phyloP scores from a whole-genome alignment of 2,113 vertebrate species.

The Nothobranchius kuhntae region DNA sequence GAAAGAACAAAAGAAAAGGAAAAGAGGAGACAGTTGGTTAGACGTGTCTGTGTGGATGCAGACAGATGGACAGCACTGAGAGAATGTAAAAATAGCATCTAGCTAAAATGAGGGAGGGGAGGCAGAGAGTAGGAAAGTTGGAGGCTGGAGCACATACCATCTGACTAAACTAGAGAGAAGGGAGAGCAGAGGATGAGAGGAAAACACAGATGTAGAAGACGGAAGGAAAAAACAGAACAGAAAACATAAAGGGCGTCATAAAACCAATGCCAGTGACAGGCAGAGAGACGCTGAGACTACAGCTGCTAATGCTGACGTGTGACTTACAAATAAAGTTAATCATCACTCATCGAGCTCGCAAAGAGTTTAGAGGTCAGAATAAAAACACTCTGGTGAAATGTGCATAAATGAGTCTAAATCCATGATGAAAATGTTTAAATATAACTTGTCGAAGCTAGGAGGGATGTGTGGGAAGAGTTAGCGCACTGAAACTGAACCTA shows the following conservation, averaged over 20 bases:
- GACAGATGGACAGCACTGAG: conserved; percentile 30
- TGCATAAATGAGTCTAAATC: no score
- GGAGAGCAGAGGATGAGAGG: background rate
- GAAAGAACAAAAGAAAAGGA: conserved; percentile 48
- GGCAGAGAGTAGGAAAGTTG: conserved; percentile 32
- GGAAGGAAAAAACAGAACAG: background rate
- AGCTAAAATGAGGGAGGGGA: conserved; percentile 32
- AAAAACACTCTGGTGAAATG: background rate
- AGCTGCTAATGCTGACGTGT: conserved; percentile 2
- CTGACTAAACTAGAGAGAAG: background rate
- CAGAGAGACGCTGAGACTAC: conserved; percentile 5
- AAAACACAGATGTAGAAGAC: background rate
- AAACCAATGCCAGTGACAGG: conserved; percentile 8
- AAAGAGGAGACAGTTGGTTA: conserved; percentile 65
- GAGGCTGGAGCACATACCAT: conserved; percentile 32
- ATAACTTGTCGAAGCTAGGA: background rate
- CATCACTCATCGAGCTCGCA: background rate
- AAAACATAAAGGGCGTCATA: background rate
- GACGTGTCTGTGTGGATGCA: conserved; percentile 11
- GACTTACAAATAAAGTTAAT: conserved; percentile 29
- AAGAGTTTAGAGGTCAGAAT: background rate
- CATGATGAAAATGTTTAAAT: background rate
- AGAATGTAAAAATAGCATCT: conserved; percentile 46
- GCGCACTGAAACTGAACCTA: conserved; percentile 42
- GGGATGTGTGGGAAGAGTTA: background rate